Percentiles rank a stretch among this genome's conserved stretches.
Conservation (phyloP, 2,113 vertebrate species). For the Nannospalax galili region DNA sequence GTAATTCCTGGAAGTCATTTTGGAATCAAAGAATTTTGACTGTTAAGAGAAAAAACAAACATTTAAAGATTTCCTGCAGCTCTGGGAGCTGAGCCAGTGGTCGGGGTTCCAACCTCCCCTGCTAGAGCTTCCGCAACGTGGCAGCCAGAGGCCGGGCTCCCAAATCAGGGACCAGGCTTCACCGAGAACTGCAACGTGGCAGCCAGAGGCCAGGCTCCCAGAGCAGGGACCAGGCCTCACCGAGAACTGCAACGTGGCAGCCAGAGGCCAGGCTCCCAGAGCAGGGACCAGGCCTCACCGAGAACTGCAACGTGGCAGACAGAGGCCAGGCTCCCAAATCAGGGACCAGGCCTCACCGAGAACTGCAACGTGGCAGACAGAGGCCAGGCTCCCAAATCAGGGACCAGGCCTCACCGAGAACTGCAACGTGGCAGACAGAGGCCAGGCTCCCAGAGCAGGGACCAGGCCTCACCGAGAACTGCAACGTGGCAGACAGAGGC, state of each 20-base stretch:
- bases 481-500: no score
- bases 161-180: constrained; percentile 8
- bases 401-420: constrained; percentile 14
- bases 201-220: neutral
- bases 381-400: neutral
- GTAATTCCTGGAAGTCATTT: constrained; percentile 84
- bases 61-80: constrained; percentile 78
- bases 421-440: neutral
- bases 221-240: neutral
- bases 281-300: no score
- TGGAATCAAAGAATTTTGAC: constrained; percentile 76
- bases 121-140: constrained; percentile 68
- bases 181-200: neutral
- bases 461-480: neutral
- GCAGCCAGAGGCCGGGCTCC: constrained; percentile 50
- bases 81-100: constrained; percentile 70
- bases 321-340: no score
- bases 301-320: constrained; percentile 46
- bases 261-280: neutral
- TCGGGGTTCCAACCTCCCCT: constrained; percentile 32
- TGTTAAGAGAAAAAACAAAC: constrained; percentile 71
- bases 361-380: constrained; percentile 70
- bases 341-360: no score
- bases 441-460: neutral
- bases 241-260: neutral